phyloP scores from a whole-genome alignment of 2,888 invertebrate species.

The Polyommatus icarus region DNA sequence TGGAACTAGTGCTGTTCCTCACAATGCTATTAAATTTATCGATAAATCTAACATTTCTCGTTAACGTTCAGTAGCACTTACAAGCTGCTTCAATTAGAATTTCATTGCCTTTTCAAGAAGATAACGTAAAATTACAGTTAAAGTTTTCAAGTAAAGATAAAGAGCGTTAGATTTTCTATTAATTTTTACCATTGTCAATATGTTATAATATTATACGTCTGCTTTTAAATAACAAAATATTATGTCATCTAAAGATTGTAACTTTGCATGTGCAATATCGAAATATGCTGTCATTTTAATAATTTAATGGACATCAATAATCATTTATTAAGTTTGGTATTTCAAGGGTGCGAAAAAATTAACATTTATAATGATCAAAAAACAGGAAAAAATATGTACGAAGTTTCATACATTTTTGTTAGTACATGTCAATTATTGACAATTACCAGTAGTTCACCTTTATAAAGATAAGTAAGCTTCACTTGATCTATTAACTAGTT shows the following conservation, averaged over 20 bases:
- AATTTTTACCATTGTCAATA: not conserved
- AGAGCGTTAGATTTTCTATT: not conserved
- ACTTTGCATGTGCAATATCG: not conserved
- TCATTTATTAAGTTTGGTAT: slow-evolving; percentile 9
- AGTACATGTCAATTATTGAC: slow-evolving; percentile 24
- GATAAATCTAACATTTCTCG: slow-evolving; percentile 12
- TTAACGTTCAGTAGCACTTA: not conserved
- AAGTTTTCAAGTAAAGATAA: not conserved
- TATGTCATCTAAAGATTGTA: not conserved
- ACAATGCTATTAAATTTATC: slow-evolving; percentile 14
- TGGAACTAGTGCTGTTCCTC: slow-evolving; percentile 43
- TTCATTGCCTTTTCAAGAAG: not conserved
- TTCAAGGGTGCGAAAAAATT: slow-evolving; percentile 23
- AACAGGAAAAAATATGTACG: slow-evolving; percentile 20
- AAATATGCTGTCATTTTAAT: not conserved
- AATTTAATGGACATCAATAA: slow-evolving; percentile 5
- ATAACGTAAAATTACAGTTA: not conserved
- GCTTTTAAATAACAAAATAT: not conserved
- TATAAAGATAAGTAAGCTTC: slow-evolving; percentile 21
- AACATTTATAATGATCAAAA: slow-evolving; percentile 17
- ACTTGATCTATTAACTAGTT: slow-evolving; percentile 13
- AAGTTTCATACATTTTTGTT: slow-evolving; percentile 1
- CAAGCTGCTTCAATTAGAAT: not conserved
- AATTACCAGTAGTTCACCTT: slow-evolving; percentile 28
- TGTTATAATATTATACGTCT: not conserved